Percentiles rank a stretch among this genome's conserved stretches.
Evolutionary conservation across 2,113 vertebrate species (phyloP).

Genomic region (Cyanocitta stelleri): DNA sequence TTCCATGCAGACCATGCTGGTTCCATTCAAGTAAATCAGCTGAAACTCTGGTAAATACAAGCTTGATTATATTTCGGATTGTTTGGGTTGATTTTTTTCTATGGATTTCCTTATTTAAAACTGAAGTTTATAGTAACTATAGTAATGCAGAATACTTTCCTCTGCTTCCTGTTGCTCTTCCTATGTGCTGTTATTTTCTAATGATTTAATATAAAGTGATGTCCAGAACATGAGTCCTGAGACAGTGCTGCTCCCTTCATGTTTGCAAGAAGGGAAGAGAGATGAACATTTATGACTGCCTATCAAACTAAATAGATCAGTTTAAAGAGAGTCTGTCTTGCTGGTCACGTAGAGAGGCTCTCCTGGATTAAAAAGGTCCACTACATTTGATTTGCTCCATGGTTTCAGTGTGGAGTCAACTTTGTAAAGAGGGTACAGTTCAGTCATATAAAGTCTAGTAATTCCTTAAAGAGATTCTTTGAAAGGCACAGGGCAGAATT

Average conservation of each 20-base stretch:
- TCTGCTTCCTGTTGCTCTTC: background rate
- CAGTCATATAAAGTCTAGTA: background rate
- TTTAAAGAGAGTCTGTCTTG: background rate
- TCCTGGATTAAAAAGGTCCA: constrained; percentile 1
- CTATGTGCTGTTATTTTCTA: background rate
- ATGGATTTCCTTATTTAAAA: background rate
- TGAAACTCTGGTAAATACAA: background rate
- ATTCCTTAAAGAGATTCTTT: background rate
- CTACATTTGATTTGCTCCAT: background rate
- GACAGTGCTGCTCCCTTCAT: background rate
- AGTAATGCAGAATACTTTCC: background rate
- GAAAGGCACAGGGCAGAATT: background rate
- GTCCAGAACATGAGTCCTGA: background rate
- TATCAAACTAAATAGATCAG: background rate
- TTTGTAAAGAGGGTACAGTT: background rate
- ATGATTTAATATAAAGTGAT: background rate
- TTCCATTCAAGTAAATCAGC: background rate
- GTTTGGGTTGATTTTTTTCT: background rate
- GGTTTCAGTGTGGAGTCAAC: background rate
- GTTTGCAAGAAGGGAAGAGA: background rate
- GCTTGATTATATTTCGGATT: background rate
- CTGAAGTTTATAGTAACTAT: background rate
- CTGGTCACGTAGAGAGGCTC: background rate
- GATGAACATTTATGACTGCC: background rate
- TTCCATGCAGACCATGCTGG: background rate